These are phyloP conservation scores for Alethe diademata DNA, from an alignment of 2,113 vertebrate genomes.

Conservation along the genomic window DNA sequence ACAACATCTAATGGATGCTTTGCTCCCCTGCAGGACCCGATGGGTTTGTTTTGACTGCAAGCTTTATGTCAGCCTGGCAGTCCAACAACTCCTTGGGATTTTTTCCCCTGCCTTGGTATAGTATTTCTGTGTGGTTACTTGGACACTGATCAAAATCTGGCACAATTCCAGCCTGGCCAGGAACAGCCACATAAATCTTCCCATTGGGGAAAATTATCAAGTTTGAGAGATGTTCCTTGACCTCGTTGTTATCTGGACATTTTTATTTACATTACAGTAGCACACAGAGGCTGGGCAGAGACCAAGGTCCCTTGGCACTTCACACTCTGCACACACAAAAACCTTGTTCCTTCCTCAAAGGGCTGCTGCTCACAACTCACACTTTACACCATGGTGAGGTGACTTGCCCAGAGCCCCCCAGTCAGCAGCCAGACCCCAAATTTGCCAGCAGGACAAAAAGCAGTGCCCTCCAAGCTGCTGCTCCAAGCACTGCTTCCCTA, in stretches of 20 bases:
- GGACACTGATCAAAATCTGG: not conserved
- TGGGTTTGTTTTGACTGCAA: not conserved
- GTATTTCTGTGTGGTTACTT: not conserved
- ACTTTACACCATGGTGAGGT: accelerated
- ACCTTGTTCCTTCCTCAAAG: not conserved
- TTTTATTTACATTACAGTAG: not conserved
- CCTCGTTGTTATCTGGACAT: not conserved
- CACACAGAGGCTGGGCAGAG: not conserved
- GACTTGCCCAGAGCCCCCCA: not conserved
- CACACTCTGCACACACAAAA: not conserved
- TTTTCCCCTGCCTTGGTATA: not conserved
- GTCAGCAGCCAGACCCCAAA: not conserved
- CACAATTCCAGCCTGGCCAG: not conserved
- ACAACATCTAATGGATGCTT: not conserved
- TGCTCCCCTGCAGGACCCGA: not conserved
- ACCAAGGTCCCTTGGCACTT: not conserved
- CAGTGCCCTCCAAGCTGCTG: not conserved
- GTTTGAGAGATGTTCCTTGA: constrained; percentile 11
- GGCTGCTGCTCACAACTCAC: not conserved
- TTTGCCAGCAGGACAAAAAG: not conserved
- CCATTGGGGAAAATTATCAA: not conserved
- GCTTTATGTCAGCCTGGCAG: not conserved
- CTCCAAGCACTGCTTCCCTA: not conserved
- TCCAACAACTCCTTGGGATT: not conserved
- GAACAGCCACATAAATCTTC: not conserved